These are phyloP conservation scores for Microtus montanus DNA, from an alignment of 2,113 vertebrate genomes.

Conservation along the genomic window DNA sequence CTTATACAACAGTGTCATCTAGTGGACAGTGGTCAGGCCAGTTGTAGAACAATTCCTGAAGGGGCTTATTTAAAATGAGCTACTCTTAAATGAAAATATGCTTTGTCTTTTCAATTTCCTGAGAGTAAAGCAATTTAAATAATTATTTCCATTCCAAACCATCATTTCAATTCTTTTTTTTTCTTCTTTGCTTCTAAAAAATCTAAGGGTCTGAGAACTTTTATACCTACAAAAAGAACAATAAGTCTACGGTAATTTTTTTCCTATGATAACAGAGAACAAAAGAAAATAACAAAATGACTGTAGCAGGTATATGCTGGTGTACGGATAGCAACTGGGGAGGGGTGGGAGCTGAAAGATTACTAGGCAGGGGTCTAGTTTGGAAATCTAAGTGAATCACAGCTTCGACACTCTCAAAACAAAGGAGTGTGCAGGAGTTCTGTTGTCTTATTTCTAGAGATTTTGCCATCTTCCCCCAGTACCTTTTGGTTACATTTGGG, in stretches of 20 bases:
- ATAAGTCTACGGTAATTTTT: slow-evolving; percentile 55
- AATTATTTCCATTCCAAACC: slow-evolving; percentile 48
- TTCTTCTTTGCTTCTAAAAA: background rate
- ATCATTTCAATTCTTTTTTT: slow-evolving; percentile 11
- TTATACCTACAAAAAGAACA: slow-evolving; percentile 52
- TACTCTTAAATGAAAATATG: slow-evolving; percentile 54
- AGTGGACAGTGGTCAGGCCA: slow-evolving; percentile 78
- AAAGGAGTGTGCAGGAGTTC: background rate
- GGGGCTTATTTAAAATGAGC: slow-evolving; percentile 33
- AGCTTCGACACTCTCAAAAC: background rate
- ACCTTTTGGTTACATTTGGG: background rate
- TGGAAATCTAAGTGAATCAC: slow-evolving; percentile 1
- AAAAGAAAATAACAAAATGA: slow-evolving; percentile 69
- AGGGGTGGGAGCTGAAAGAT: background rate
- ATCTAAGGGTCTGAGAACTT: slow-evolving; percentile 51
- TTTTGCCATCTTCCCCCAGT: slow-evolving; percentile 8
- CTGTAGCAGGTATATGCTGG: background rate
- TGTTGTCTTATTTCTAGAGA: slow-evolving; percentile 9
- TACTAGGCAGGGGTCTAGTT: background rate
- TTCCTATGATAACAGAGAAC: slow-evolving; percentile 58
- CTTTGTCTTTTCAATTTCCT: slow-evolving; percentile 68
- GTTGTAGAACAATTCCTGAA: slow-evolving; percentile 10
- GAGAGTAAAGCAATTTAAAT: slow-evolving; percentile 54
- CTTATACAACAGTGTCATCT: slow-evolving; percentile 89
- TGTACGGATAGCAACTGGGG: background rate